Evolutionary conservation across 2,888 invertebrate species (phyloP).

Genomic region (Smittia aterrima): DNA sequence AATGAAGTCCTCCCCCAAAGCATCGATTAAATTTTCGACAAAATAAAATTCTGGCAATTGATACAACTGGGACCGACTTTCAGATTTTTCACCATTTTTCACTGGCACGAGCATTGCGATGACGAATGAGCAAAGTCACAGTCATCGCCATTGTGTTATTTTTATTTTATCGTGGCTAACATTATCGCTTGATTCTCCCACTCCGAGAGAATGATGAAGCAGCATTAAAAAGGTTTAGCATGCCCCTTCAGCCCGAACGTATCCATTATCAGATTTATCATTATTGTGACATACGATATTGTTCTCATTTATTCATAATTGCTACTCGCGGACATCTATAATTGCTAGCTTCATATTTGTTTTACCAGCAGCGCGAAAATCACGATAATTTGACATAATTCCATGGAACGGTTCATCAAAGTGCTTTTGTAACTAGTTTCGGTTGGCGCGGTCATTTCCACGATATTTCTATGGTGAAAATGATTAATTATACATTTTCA

Average conservation of each 20-base stretch:
- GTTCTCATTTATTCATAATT: neutral
- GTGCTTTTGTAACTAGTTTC: neutral
- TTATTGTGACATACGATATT: neutral
- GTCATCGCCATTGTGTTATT: neutral
- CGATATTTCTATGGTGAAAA: neutral
- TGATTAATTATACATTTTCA: constrained; percentile 37
- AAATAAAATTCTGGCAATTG: constrained; percentile 25
- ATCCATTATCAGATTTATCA: neutral
- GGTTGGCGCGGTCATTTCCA: neutral
- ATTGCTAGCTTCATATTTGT: neutral
- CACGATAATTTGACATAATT: constrained; percentile 38
- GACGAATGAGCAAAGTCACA: neutral
- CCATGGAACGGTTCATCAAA: constrained; percentile 31
- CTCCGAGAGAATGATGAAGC: neutral
- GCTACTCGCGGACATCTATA: neutral
- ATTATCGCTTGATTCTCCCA: neutral
- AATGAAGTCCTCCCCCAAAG: too few species aligned
- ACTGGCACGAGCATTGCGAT: neutral
- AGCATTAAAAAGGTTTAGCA: neutral
- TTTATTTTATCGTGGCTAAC: neutral
- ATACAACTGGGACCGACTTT: neutral
- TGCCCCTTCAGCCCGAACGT: neutral
- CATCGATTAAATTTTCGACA: constrained; percentile 32
- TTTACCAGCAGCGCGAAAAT: too few species aligned
- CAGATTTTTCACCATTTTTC: neutral